Evolutionary conservation across 2,797 vertebrate genomes (phyloP).

Genomic region (Brachyalestes nurse): DNA sequence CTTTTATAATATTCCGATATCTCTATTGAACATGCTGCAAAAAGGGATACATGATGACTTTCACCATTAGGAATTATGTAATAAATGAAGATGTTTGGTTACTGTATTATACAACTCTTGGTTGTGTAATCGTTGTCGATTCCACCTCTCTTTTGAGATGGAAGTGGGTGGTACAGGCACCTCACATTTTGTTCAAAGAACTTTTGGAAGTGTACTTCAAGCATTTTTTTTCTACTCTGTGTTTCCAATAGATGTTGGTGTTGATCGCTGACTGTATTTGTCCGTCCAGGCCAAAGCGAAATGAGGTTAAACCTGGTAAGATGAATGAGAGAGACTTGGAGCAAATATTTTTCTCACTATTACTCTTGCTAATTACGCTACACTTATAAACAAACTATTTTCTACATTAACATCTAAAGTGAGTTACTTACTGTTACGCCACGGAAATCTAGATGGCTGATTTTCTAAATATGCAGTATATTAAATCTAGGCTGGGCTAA

Average conservation of each 20-base stretch:
- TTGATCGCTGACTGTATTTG: slow-evolving; percentile 66
- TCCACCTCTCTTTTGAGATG: slow-evolving; percentile 34
- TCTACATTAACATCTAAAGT: background rate
- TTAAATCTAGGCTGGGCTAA: no score
- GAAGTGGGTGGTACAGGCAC: slow-evolving; percentile 53
- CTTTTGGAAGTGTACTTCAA: slow-evolving; percentile 43
- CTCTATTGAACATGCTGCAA: slow-evolving; percentile 2
- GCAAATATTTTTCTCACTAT: background rate
- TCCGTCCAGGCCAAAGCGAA: slow-evolving; percentile 58
- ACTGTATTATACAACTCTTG: slow-evolving; percentile 44
- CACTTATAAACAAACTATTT: background rate
- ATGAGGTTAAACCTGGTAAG: slow-evolving; percentile 50
- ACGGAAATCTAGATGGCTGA: background rate
- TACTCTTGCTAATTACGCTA: background rate
- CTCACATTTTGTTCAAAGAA: slow-evolving; percentile 19
- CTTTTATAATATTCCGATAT: slow-evolving; percentile 11
- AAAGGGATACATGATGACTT: slow-evolving; percentile 29
- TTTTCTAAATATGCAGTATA: no score
- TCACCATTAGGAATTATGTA: slow-evolving; percentile 52
- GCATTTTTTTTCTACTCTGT: slow-evolving; percentile 8
- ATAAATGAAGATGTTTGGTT: slow-evolving; percentile 40
- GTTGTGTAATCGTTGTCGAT: slow-evolving; percentile 50
- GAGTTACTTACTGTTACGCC: background rate
- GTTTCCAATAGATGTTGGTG: slow-evolving; percentile 63
- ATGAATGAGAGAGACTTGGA: background rate